Evolutionary conservation across 2,888 invertebrate genomes (phyloP).

Genomic region (Seladonia tumulorum): DNA sequence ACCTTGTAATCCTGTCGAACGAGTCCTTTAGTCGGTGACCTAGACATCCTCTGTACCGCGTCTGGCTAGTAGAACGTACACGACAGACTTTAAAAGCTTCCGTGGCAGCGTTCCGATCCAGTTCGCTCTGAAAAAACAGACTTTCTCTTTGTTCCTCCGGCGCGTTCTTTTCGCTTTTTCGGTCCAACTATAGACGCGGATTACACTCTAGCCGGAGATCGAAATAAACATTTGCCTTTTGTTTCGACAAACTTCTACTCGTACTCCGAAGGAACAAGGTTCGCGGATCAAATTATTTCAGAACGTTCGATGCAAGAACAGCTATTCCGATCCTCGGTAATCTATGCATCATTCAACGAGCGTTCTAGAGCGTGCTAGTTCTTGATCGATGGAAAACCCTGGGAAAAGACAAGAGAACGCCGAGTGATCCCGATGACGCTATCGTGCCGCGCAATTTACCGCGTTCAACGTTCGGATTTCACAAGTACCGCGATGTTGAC

Average conservation of each 20-base stretch:
- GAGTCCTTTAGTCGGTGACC: conserved; percentile 41
- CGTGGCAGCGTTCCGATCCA: background rate
- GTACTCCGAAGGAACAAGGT: background rate
- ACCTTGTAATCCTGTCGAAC: conserved; percentile 33
- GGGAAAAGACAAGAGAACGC: background rate
- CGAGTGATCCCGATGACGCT: conserved; percentile 5
- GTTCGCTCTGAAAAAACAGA: background rate
- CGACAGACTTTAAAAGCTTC: background rate
- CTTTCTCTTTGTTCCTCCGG: conserved; percentile 3
- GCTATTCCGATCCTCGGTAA: background rate
- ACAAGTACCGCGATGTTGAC: conserved; percentile 3
- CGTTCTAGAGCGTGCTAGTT: background rate
- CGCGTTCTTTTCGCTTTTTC: background rate
- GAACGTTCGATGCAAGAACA: background rate
- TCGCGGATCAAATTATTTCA: background rate
- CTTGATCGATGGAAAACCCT: background rate
- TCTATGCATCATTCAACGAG: background rate
- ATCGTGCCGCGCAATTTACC: conserved; percentile 15
- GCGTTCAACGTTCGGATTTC: conserved; percentile 19
- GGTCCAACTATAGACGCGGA: background rate
- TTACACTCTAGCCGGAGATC: background rate
- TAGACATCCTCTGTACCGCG: conserved; percentile 28
- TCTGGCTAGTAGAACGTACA: conserved; percentile 10
- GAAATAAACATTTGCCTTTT: background rate
- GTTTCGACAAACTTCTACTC: background rate